phyloP scores from a whole-genome alignment of 2,888 invertebrate genomes.

The Eupsilia transversa region DNA sequence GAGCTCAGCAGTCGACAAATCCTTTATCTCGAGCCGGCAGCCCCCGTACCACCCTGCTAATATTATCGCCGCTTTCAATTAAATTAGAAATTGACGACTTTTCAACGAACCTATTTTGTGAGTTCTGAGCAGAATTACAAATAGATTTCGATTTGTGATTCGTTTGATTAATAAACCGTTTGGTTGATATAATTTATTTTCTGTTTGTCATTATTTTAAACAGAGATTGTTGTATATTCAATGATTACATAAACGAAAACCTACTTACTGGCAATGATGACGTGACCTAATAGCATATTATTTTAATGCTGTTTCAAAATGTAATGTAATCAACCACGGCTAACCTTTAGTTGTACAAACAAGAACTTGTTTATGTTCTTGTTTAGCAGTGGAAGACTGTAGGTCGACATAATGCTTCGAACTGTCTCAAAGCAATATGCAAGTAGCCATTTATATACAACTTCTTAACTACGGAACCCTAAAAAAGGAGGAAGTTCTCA shows the following conservation, averaged over 20 bases:
- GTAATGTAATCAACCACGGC: background rate
- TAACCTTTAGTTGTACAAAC: background rate
- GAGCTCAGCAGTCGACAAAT: slow-evolving; percentile 75
- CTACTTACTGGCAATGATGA: background rate
- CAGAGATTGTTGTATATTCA: slow-evolving; percentile 29
- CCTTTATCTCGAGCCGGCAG: slow-evolving; percentile 81
- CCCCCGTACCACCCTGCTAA: slow-evolving; percentile 68
- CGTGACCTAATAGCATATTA: background rate
- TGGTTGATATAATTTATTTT: slow-evolving; percentile 27
- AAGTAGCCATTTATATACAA: background rate
- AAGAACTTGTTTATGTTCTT: too few species aligned
- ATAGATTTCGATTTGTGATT: slow-evolving; percentile 68
- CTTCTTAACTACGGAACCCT: too few species aligned
- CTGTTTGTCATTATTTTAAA: slow-evolving; percentile 17
- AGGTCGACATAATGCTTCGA: background rate
- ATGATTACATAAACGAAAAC: background rate
- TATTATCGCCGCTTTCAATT: slow-evolving; percentile 79
- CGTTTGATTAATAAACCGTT: slow-evolving; percentile 38
- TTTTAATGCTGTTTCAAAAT: background rate
- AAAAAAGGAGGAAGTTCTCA: too few species aligned
- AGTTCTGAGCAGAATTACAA: slow-evolving; percentile 68
- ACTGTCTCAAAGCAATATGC: background rate
- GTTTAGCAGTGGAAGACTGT: background rate
- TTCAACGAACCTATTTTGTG: slow-evolving; percentile 74
- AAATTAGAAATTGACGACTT: slow-evolving; percentile 79